Conservation (phyloP, 2,113 vertebrate genomes). For the Silurus asotus region DNA sequence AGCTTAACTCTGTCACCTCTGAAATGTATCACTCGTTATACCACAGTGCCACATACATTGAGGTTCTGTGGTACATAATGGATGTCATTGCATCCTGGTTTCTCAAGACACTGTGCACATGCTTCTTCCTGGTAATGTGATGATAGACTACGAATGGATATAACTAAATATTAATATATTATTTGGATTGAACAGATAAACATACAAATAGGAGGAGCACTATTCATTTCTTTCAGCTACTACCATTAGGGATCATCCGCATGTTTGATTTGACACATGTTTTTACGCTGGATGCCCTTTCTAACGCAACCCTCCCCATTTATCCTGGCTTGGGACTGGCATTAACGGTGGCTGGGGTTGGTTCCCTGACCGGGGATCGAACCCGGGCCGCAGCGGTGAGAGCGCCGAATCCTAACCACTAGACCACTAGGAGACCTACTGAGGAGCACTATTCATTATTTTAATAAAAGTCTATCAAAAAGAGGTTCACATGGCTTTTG, state of each 20-base stretch:
- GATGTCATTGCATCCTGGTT: neutral
- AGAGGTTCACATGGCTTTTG: neutral
- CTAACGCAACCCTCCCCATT: too few relatives aligned
- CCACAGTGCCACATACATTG: neutral
- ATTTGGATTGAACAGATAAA: neutral
- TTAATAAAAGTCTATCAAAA: neutral
- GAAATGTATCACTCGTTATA: neutral
- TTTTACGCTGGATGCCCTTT: too few relatives aligned
- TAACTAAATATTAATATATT: neutral
- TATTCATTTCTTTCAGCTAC: neutral
- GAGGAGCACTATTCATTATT: neutral
- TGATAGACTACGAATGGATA: neutral
- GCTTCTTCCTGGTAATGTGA: neutral
- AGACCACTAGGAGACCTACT: slow-evolving; percentile 57
- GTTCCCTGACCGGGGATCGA: slow-evolving; percentile 65
- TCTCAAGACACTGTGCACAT: neutral
- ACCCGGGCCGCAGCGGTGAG: slow-evolving; percentile 64
- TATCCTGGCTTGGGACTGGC: too few relatives aligned
- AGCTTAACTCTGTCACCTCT: neutral
- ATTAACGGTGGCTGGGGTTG: too few relatives aligned
- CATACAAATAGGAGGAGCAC: neutral
- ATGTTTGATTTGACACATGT: too few relatives aligned
- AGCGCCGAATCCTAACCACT: slow-evolving; percentile 65
- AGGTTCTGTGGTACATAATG: neutral
- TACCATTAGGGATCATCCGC: too few relatives aligned